A percentile compares a stretch with the other conserved stretches of the same genome.
Evolutionary conservation across 2,113 vertebrate species (phyloP).

Genomic region (Bolborhynchus lineola): DNA sequence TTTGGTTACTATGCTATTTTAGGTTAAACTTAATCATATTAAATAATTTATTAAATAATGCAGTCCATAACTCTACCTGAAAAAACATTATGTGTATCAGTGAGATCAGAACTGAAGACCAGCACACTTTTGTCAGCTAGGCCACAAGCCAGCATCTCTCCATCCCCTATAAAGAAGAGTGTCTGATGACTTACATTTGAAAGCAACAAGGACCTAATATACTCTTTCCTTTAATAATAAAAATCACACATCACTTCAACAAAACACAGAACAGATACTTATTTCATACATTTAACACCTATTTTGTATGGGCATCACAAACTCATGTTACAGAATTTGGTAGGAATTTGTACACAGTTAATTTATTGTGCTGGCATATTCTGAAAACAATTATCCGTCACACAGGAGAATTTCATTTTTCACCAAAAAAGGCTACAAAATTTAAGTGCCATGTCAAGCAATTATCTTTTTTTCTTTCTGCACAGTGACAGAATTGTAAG

Average conservation of each 20-base stretch:
- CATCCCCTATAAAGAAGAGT: conserved; percentile 76
- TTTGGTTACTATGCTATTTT: neutral
- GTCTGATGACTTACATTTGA: neutral
- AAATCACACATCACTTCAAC: neutral
- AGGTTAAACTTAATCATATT: neutral
- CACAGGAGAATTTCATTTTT: neutral
- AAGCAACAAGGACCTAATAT: neutral
- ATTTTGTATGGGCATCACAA: neutral
- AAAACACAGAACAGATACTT: neutral
- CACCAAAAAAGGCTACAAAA: neutral
- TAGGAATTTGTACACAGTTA: neutral
- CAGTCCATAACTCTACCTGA: conserved; percentile 75
- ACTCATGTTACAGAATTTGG: neutral
- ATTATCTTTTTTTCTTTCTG: neutral
- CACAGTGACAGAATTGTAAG: neutral
- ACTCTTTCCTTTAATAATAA: neutral
- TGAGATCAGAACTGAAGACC: conserved; percentile 76
- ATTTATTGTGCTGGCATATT: neutral
- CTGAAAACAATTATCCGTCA: neutral
- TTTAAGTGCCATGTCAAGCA: neutral
- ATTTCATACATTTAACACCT: neutral
- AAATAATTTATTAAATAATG: neutral
- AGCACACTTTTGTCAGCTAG: conserved; percentile 79
- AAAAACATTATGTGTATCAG: conserved; percentile 70
- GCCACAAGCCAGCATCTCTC: conserved; percentile 83